phyloP scores from a whole-genome alignment of 2,888 invertebrate species.

The Lithophane ornitopus region DNA sequence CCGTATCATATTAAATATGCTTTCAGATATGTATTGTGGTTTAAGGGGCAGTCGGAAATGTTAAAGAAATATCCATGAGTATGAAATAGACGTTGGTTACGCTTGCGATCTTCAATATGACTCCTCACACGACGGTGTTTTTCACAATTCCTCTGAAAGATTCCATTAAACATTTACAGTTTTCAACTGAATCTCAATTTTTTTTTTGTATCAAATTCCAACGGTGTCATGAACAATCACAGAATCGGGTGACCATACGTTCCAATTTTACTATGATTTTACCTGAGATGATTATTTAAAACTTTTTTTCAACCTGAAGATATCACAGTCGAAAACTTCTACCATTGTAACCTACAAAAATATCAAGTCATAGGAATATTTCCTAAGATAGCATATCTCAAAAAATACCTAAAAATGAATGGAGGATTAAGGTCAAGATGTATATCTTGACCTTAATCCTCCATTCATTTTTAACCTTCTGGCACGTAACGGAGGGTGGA shows the following conservation, averaged over 20 bases:
- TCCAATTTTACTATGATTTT: background rate
- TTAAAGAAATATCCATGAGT: background rate
- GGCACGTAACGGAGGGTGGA: constrained; percentile 33
- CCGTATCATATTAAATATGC: constrained; percentile 31
- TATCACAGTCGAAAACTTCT: background rate
- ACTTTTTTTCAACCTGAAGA: background rate
- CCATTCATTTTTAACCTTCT: constrained; percentile 38
- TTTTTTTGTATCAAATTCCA: background rate
- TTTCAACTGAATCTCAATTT: too few relatives aligned
- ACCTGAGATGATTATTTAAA: too few relatives aligned
- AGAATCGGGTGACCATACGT: background rate
- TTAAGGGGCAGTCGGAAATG: constrained; percentile 44
- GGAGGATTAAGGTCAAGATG: too few relatives aligned
- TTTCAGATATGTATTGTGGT: constrained; percentile 21
- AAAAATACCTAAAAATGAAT: too few relatives aligned
- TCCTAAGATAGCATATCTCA: background rate
- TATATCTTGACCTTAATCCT: constrained; percentile 48
- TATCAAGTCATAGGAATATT: too few relatives aligned
- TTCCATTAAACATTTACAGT: background rate
- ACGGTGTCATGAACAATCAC: background rate
- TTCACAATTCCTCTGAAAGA: background rate
- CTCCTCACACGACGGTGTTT: background rate
- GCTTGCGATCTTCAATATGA: background rate
- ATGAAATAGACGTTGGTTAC: background rate
- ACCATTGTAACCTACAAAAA: background rate